phyloP scores from a whole-genome alignment of 2,113 vertebrate genomes.

The Monarcha castaneiventris region DNA sequence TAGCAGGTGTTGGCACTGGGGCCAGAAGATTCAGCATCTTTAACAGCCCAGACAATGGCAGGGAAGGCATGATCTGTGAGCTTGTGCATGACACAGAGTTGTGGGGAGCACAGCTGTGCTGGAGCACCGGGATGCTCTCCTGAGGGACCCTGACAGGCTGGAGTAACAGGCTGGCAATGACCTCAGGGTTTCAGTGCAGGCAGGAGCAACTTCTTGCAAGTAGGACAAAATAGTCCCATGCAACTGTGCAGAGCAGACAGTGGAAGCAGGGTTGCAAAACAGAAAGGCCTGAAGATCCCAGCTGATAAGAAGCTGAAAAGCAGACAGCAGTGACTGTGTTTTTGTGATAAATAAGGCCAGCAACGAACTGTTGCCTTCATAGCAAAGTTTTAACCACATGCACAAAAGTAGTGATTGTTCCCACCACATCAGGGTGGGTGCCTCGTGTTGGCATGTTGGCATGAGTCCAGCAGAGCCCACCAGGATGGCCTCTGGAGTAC shows the following conservation, averaged over 20 bases:
- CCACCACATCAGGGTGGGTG: background rate
- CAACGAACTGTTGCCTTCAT: background rate
- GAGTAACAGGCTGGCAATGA: background rate
- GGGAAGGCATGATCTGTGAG: accelerated
- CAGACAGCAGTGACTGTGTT: background rate
- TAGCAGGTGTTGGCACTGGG: background rate
- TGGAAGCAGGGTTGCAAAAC: background rate
- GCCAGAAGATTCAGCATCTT: background rate
- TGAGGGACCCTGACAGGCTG: background rate
- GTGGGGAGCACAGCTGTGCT: background rate
- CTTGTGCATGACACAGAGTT: background rate
- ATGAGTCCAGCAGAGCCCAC: background rate
- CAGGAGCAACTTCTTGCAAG: background rate
- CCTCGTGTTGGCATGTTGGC: background rate
- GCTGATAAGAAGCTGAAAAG: background rate
- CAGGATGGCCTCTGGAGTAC: background rate
- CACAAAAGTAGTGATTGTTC: background rate
- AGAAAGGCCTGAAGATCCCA: background rate
- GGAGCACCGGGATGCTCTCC: background rate
- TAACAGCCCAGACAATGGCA: background rate
- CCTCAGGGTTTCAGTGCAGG: background rate
- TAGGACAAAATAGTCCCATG: background rate
- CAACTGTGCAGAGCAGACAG: background rate
- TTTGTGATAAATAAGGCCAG: background rate
- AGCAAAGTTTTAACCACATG: background rate